Evolutionary conservation across 2,888 invertebrate species (phyloP).

Genomic region (Meiosimyza decipiens): DNA sequence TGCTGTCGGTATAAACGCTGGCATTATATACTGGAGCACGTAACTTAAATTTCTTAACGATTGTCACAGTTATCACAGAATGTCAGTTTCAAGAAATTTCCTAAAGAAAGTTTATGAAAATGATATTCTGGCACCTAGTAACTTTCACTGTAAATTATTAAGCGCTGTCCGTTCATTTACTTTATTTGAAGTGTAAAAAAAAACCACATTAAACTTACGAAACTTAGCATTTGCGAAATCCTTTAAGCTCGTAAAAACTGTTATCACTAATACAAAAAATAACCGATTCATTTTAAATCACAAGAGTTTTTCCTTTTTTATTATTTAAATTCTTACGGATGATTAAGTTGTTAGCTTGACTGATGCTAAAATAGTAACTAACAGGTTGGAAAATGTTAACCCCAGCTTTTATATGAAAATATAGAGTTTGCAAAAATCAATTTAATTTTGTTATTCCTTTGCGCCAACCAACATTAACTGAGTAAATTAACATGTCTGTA

Average conservation of each 20-base stretch:
- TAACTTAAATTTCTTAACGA: too few species aligned
- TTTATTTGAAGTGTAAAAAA: not conserved
- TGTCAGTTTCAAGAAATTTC: too few species aligned
- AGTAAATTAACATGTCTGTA: too few species aligned
- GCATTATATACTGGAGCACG: too few species aligned
- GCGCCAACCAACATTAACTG: too few species aligned
- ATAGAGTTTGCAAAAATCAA: not conserved
- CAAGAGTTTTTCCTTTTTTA: not conserved
- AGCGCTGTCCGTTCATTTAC: too few species aligned
- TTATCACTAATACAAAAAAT: slow-evolving; percentile 26
- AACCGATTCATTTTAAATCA: slow-evolving; percentile 36
- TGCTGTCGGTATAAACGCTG: too few species aligned
- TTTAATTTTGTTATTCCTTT: too few species aligned
- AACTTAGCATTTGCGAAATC: slow-evolving; percentile 38
- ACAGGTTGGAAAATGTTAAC: slow-evolving; percentile 7
- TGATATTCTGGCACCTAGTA: too few species aligned
- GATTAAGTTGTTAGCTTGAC: not conserved
- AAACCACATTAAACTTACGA: slow-evolving; percentile 42
- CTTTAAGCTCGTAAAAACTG: slow-evolving; percentile 17
- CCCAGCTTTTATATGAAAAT: slow-evolving; percentile 35
- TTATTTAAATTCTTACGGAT: not conserved
- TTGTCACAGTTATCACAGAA: too few species aligned
- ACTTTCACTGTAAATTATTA: too few species aligned
- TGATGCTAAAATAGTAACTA: slow-evolving; percentile 32
- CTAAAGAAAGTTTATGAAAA: too few species aligned